Evolutionary conservation across 2,113 vertebrate species (phyloP).

Genomic region (Orientallactaga bullata): DNA sequence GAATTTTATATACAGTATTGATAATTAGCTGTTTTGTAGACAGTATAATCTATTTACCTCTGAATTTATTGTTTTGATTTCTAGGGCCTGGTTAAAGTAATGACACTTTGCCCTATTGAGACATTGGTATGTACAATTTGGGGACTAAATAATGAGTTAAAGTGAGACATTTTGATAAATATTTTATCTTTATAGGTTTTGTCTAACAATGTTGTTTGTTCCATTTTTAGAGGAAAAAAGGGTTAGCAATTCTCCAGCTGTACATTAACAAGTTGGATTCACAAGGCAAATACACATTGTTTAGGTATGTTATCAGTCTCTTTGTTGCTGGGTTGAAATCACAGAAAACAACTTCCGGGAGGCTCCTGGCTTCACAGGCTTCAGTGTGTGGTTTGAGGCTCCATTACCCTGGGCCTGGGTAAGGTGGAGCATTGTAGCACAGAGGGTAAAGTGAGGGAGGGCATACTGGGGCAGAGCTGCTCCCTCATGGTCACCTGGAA

Average conservation of each 20-base stretch:
- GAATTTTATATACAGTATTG: conserved; percentile 53
- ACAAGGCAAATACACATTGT: conserved; percentile 95
- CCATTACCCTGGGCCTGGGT: not conserved
- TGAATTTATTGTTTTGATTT: conserved; percentile 75
- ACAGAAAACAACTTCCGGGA: not conserved
- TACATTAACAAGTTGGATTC: conserved; percentile 93
- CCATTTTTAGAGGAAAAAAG: conserved; percentile 91
- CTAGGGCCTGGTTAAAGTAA: conserved; percentile 92
- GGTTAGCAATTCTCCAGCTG: conserved; percentile 92
- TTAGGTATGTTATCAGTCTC: conserved; percentile 89
- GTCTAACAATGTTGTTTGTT: conserved; percentile 65
- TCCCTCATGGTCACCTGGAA: not conserved
- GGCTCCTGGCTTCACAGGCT: not conserved
- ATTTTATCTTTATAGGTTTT: conserved; percentile 62
- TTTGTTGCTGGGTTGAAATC: not conserved
- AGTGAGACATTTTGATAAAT: conserved; percentile 53
- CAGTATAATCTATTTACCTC: conserved; percentile 52
- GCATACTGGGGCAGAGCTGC: not conserved
- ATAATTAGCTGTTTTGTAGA: conserved; percentile 6
- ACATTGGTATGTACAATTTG: conserved; percentile 91
- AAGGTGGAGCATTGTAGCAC: not conserved
- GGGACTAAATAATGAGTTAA: conserved; percentile 46
- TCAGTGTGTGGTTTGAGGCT: not conserved
- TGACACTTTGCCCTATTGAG: conserved; percentile 93
- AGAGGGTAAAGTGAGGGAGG: not conserved